Percentiles rank a stretch among this genome's conserved stretches.
phyloP scores from a whole-genome alignment of 2,797 vertebrate species.

The Poecilia velifera region DNA sequence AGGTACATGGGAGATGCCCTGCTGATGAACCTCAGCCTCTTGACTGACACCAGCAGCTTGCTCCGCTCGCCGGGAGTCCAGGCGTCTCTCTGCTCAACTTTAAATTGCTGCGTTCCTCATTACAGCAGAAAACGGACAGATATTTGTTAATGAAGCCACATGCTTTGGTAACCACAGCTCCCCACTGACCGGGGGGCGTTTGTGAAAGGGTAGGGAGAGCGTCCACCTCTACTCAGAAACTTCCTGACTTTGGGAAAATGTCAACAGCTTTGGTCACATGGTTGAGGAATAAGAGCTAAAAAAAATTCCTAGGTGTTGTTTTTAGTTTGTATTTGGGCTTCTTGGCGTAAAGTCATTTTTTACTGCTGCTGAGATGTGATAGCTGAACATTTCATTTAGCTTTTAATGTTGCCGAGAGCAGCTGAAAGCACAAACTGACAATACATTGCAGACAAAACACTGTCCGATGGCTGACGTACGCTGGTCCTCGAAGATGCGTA shows the following conservation, averaged over 20 bases:
- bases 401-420: constrained; percentile 35
- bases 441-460: constrained; percentile 41
- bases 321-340: not conserved
- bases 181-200: constrained; percentile 22
- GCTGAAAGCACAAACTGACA: constrained; percentile 9
- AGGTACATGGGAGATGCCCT: constrained; percentile 71
- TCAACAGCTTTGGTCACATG: constrained; percentile 82
- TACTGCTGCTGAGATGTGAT: constrained; percentile 26
- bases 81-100: constrained; percentile 66
- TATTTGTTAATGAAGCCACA: constrained; percentile 85
- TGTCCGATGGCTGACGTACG: constrained; percentile 47
- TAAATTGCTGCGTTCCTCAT: constrained; percentile 77
- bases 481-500: constrained; percentile 58
- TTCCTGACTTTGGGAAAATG: constrained; percentile 55
- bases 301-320: not conserved
- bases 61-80: constrained; percentile 60
- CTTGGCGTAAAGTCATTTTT: not conserved
- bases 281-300: constrained; percentile 71
- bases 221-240: constrained; percentile 56
- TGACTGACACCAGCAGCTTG: constrained; percentile 82
- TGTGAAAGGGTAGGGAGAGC: constrained; percentile 32
- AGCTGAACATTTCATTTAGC: constrained; percentile 40
- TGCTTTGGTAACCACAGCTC: constrained; percentile 73
- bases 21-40: constrained; percentile 70
- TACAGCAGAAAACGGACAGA: constrained; percentile 84